Evolutionary conservation across 92 coral and sea anemone genomes (phyloP).

Genomic region (Meandrina meandrites): DNA sequence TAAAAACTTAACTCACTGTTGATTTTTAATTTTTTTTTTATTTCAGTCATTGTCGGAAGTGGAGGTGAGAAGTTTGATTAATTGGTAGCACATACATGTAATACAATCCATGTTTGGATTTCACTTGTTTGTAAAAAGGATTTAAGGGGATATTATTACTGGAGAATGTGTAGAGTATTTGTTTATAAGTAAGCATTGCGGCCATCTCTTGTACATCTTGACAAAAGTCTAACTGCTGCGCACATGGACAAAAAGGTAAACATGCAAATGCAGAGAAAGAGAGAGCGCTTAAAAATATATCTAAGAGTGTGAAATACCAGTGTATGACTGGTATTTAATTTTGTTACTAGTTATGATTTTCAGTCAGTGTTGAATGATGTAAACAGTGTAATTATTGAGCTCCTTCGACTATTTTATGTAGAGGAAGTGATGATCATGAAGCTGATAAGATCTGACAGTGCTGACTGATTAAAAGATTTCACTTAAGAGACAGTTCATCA

Average conservation of each 20-base stretch:
- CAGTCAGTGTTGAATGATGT: slow-evolving; percentile 40
- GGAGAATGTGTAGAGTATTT: too few species aligned
- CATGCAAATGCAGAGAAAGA: neutral
- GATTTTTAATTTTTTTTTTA: neutral
- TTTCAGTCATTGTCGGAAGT: slow-evolving; percentile 61
- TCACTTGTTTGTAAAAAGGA: neutral
- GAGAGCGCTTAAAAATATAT: neutral
- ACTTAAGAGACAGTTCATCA: neutral
- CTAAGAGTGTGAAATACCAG: too few species aligned
- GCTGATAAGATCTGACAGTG: slow-evolving; percentile 67
- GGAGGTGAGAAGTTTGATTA: slow-evolving; percentile 26
- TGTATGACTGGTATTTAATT: too few species aligned
- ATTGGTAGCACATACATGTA: neutral
- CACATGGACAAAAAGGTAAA: neutral
- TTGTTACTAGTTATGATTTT: neutral
- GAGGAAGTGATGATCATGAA: slow-evolving; percentile 31
- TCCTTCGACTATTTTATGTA: neutral
- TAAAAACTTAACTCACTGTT: neutral
- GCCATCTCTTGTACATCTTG: neutral
- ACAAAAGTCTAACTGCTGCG: neutral
- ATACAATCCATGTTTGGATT: neutral
- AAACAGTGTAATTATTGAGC: slow-evolving; percentile 26
- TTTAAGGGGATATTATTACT: neutral
- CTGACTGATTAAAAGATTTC: neutral
- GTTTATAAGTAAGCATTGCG: too few species aligned